Conservation (phyloP, 2,888 invertebrate species). For the Iphiclides podalirius region DNA sequence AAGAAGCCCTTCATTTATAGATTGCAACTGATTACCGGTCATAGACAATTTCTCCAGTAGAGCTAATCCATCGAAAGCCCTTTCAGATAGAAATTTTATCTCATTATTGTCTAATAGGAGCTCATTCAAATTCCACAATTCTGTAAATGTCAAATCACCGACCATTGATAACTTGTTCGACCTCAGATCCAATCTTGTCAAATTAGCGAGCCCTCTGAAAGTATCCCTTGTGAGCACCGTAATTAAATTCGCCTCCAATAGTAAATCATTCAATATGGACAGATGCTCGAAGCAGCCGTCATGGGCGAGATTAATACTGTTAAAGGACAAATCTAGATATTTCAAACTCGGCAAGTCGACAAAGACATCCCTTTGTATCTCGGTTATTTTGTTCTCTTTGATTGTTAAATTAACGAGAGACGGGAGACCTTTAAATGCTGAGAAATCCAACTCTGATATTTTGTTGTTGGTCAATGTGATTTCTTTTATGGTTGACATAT, state of each 20-base stretch:
- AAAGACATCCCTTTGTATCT: conserved; percentile 88
- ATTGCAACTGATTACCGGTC: conserved; percentile 87
- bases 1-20: conserved; percentile 86
- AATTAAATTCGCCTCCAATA: conserved; percentile 88
- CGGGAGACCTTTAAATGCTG: conserved; percentile 87
- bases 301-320: conserved; percentile 91
- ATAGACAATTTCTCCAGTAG: conserved; percentile 86
- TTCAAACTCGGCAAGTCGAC: conserved; percentile 86
- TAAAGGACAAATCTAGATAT: conserved; percentile 90
- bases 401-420: conserved; percentile 85
- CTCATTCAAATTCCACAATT: conserved; percentile 86
- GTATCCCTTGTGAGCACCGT: conserved; percentile 87
- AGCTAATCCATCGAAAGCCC: conserved; percentile 88
- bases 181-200: conserved; percentile 87
- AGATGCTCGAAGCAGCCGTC: conserved; percentile 90
- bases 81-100: conserved; percentile 86
- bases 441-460: conserved; percentile 84
- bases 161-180: conserved; percentile 88
- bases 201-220: conserved; percentile 86
- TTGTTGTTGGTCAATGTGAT: conserved; percentile 86
- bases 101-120: conserved; percentile 85
- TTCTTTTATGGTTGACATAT: conserved; percentile 84
- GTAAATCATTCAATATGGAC: conserved; percentile 86
- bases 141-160: conserved; percentile 89
- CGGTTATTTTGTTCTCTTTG: conserved; percentile 88